phyloP scores from a whole-genome alignment of 2,797 vertebrate species.

The Tenualosa thibaudeaui region DNA sequence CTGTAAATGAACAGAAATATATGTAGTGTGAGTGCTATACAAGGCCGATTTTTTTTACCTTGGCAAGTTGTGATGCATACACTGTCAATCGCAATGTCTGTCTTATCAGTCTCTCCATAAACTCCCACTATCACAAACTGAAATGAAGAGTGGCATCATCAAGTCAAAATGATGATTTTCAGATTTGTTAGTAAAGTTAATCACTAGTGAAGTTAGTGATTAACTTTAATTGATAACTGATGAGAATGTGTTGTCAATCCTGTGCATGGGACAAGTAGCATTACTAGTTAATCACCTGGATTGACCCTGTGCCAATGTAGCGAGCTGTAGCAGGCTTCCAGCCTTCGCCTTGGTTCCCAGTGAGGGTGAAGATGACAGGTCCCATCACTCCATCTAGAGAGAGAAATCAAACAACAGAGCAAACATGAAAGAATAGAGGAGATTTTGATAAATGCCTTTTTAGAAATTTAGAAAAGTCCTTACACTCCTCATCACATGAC shows the following conservation, averaged over 20 bases:
- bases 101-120: constrained; percentile 68
- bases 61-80: constrained; percentile 72
- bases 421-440: not conserved
- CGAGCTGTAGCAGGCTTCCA: constrained; percentile 69
- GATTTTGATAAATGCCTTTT: no score
- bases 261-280: not conserved
- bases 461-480: not conserved
- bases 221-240: not conserved
- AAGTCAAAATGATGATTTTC: not conserved
- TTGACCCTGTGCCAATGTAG: constrained; percentile 56
- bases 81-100: constrained; percentile 81
- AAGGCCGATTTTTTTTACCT: constrained; percentile 58
- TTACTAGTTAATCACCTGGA: constrained; percentile 63
- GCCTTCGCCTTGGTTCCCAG: constrained; percentile 67
- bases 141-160: constrained; percentile 37
- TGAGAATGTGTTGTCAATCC: not conserved
- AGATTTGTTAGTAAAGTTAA: not conserved
- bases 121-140: constrained; percentile 79
- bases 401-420: not conserved
- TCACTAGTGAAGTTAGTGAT: not conserved
- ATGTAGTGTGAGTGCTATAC: not conserved
- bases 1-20: no score
- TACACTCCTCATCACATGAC: not conserved
- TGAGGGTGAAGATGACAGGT: constrained; percentile 59
- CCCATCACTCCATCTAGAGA: constrained; percentile 53